These are phyloP conservation scores for Sebastes dallii DNA, from an alignment of 2,797 vertebrate genomes.

Conservation along the genomic window DNA sequence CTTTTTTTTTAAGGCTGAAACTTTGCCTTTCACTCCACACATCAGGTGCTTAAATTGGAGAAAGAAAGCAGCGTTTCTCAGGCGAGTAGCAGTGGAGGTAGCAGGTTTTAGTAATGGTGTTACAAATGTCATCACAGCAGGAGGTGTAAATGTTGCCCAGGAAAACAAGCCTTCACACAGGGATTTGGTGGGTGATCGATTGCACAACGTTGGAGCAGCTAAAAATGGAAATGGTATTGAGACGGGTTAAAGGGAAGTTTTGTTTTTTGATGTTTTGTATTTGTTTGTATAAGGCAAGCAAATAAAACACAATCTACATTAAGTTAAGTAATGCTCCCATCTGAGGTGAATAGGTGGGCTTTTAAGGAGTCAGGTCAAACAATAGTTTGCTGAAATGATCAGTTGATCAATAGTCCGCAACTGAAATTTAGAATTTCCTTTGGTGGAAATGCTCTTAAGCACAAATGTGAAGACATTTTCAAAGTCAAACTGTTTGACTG, in stretches of 20 bases:
- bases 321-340: neutral
- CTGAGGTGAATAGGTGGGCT: neutral
- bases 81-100: neutral
- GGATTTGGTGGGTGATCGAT: neutral
- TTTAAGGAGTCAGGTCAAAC: neutral
- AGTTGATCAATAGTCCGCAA: no score
- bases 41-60: neutral
- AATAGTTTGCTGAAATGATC: neutral
- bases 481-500: no score
- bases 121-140: slow-evolving; percentile 47
- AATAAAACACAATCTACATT: neutral
- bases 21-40: neutral
- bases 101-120: neutral
- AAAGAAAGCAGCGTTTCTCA: neutral
- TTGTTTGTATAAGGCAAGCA: neutral
- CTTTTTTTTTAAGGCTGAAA: neutral
- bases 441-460: no score
- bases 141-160: slow-evolving; percentile 1
- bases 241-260: neutral
- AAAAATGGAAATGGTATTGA: neutral
- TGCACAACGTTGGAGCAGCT: neutral
- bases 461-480: no score
- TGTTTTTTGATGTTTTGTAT: neutral
- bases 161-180: slow-evolving; percentile 5
- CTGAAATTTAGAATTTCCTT: no score